Evolutionary conservation across 2,113 vertebrate genomes (phyloP).

Genomic region (Chlorocebus sabaeus): DNA sequence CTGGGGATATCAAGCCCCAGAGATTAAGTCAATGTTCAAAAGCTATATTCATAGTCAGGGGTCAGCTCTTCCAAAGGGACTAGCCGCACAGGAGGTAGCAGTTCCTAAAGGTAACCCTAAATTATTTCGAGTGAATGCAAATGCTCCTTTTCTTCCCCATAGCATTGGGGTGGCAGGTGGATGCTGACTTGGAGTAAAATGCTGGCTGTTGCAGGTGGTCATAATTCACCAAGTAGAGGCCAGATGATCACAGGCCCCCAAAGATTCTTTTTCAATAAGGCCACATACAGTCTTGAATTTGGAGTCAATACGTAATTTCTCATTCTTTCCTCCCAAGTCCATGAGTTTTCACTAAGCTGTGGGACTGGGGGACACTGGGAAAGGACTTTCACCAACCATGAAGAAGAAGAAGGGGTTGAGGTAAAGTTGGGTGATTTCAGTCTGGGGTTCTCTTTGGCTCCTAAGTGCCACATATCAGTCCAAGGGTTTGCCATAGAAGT

Average conservation of each 20-base stretch:
- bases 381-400: not conserved
- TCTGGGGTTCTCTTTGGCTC: not conserved
- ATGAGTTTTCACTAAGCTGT: not conserved
- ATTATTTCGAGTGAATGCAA: not conserved
- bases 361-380: not conserved
- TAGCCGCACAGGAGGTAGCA: not conserved
- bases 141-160: not conserved
- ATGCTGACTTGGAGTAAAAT: not conserved
- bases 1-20: not conserved
- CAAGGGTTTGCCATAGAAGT: not conserved
- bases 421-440: not conserved
- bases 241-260: not conserved
- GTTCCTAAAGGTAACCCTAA: not conserved
- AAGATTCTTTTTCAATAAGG: not conserved
- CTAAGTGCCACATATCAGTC: not conserved
- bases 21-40: not conserved
- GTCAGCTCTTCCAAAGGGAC: not conserved
- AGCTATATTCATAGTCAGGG: not conserved
- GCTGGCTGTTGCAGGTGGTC: not conserved
- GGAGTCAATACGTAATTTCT: not conserved
- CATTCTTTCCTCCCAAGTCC: not conserved
- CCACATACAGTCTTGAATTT: not conserved
- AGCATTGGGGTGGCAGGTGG: rapidly evolving
- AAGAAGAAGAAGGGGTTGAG: not conserved
- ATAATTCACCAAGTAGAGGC: not conserved